Evolutionary conservation across 92 coral and sea anemone genomes (phyloP).

Genomic region (Porites cylindrica): DNA sequence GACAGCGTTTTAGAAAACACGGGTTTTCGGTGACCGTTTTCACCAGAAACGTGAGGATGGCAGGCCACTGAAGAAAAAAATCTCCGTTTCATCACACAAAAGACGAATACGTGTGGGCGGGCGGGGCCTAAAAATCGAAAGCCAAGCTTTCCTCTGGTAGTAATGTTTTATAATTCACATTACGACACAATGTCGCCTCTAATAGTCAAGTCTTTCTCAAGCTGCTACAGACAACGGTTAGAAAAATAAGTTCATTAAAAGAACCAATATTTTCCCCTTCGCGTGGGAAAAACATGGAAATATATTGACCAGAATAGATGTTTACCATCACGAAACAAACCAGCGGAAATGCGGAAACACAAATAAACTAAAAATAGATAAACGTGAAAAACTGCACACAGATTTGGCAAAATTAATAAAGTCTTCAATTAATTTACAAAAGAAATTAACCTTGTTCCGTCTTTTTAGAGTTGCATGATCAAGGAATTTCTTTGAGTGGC

Average conservation of each 20-base stretch:
- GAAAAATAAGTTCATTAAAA: neutral
- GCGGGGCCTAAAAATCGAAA: neutral
- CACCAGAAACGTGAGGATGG: no score
- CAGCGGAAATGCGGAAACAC: neutral
- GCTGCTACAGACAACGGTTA: neutral
- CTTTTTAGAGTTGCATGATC: neutral
- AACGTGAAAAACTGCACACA: neutral
- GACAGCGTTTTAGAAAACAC: no score
- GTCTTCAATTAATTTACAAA: neutral
- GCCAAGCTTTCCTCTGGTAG: neutral
- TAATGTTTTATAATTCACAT: neutral
- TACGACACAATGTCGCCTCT: neutral
- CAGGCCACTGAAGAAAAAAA: no score
- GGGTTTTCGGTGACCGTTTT: no score
- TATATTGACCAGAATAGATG: conserved; percentile 22
- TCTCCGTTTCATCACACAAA: no score
- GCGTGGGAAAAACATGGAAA: conserved; percentile 32
- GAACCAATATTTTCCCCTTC: conserved; percentile 1
- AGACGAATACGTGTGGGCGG: neutral
- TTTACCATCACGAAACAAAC: conserved; percentile 30
- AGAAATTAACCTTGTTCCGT: neutral
- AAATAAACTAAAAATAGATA: conserved; percentile 10
- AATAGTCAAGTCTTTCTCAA: neutral
- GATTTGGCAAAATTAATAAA: neutral
- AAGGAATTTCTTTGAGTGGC: neutral